These are phyloP conservation scores for Enteromius unitaeniatus DNA, from an alignment of 2,797 vertebrate genomes.

Conservation along the genomic window DNA sequence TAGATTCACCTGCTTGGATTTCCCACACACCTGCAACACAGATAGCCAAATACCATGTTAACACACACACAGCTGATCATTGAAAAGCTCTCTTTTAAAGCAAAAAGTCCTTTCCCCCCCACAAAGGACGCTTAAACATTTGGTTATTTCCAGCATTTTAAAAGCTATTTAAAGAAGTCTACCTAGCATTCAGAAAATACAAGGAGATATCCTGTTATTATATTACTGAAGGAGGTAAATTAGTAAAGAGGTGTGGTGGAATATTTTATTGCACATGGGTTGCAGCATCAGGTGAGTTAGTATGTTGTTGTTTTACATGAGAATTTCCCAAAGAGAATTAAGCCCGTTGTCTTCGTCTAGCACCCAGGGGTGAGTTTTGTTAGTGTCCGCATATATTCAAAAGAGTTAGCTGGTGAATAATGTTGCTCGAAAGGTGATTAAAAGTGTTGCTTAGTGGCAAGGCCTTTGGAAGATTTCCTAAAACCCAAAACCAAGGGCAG, in stretches of 20 bases:
- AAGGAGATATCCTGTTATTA: background rate
- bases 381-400: constrained; percentile 91
- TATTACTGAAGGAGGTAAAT: constrained; percentile 27
- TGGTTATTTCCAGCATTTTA: constrained; percentile 16
- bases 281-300: constrained; percentile 48
- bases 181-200: constrained; percentile 1
- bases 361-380: constrained; percentile 66
- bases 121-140: constrained; percentile 54
- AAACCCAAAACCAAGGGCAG: constrained; percentile 75
- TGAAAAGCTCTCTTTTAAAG: constrained; percentile 53
- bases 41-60: constrained; percentile 15
- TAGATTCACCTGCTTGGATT: constrained; percentile 91
- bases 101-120: constrained; percentile 64
- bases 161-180: background rate
- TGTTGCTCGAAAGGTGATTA: constrained; percentile 62
- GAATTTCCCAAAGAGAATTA: constrained; percentile 9
- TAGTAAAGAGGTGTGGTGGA: constrained; percentile 22
- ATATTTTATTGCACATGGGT: constrained; percentile 15
- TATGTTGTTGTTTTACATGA: constrained; percentile 9
- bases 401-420: constrained; percentile 71
- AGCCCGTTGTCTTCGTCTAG: background rate
- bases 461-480: constrained; percentile 73
- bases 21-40: constrained; percentile 94
- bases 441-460: constrained; percentile 77
- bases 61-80: background rate